phyloP scores from a whole-genome alignment of 2,113 vertebrate genomes.

The Corvus cornix region DNA sequence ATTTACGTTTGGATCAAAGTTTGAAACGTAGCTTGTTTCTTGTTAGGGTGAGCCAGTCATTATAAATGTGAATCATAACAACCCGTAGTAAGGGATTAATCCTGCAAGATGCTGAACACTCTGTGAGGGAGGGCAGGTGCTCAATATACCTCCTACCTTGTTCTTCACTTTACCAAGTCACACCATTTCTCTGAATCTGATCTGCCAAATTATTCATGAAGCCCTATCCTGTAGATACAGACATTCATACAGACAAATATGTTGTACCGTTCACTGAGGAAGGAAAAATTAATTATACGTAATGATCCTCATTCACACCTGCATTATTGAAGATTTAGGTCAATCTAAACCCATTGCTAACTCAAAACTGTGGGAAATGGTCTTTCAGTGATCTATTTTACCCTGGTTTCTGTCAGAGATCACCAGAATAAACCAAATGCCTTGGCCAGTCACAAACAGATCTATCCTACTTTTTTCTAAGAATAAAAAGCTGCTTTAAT shows the following conservation, averaged over 20 bases:
- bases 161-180: not conserved
- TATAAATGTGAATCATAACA: not conserved
- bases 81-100: not conserved
- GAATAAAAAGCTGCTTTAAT: conserved; percentile 31
- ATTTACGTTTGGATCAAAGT: conserved; percentile 46
- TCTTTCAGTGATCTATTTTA: not conserved
- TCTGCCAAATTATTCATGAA: not conserved
- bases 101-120: not conserved
- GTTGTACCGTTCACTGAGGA: not conserved
- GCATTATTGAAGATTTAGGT: not conserved
- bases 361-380: not conserved
- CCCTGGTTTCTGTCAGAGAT: not conserved
- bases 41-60: not conserved
- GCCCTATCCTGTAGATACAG: not conserved
- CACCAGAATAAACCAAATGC: not conserved
- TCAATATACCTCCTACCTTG: not conserved
- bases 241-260: not conserved
- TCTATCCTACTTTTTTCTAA: not conserved
- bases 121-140: not conserved
- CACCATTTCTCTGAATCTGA: not conserved
- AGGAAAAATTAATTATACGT: not conserved
- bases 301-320: not conserved
- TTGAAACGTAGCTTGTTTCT: not conserved
- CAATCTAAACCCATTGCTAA: not conserved
- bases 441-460: not conserved